phyloP scores from a whole-genome alignment of 1,140 invertebrate genomes.

The Drosophila tani region DNA sequence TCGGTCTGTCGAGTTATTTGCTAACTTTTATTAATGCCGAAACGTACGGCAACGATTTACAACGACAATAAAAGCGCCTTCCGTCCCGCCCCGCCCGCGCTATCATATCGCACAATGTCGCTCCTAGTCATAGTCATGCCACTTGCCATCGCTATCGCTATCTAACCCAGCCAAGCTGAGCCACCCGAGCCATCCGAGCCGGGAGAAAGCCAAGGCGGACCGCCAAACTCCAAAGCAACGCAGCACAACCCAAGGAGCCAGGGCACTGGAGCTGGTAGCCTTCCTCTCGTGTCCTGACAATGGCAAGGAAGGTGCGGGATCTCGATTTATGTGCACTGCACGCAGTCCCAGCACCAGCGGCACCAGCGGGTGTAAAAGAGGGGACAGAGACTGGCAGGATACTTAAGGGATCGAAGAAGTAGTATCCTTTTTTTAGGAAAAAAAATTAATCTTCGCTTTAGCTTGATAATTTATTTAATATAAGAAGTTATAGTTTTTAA shows the following conservation, averaged over 20 bases:
- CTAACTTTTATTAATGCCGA: constrained; percentile 84
- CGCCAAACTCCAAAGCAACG: constrained; percentile 43
- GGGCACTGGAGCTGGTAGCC: constrained; percentile 43
- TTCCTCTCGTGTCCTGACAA: constrained; percentile 68
- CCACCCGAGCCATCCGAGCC: constrained; percentile 20
- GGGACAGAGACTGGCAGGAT: neutral
- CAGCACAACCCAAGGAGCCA: constrained; percentile 16
- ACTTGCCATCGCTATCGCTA: constrained; percentile 66
- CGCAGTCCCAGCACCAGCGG: constrained; percentile 49
- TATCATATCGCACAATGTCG: constrained; percentile 81
- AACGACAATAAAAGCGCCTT: constrained; percentile 79
- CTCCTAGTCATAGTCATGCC: constrained; percentile 79
- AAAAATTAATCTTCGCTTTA: too few relatives aligned
- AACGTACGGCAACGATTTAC: constrained; percentile 83
- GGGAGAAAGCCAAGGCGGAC: constrained; percentile 18
- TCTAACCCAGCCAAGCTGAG: constrained; percentile 62
- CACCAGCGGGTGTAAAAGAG: constrained; percentile 14
- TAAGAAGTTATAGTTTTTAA: too few relatives aligned
- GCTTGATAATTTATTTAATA: neutral
- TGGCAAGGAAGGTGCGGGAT: constrained; percentile 80
- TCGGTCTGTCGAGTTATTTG: constrained; percentile 78
- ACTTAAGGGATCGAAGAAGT: neutral
- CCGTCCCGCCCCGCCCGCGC: constrained; percentile 53
- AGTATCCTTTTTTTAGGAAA: neutral
- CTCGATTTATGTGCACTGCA: constrained; percentile 83